Percentiles rank a stretch among this genome's conserved stretches.
phyloP scores from a whole-genome alignment of 1,140 invertebrate genomes.

The Zaprionus taronus region DNA sequence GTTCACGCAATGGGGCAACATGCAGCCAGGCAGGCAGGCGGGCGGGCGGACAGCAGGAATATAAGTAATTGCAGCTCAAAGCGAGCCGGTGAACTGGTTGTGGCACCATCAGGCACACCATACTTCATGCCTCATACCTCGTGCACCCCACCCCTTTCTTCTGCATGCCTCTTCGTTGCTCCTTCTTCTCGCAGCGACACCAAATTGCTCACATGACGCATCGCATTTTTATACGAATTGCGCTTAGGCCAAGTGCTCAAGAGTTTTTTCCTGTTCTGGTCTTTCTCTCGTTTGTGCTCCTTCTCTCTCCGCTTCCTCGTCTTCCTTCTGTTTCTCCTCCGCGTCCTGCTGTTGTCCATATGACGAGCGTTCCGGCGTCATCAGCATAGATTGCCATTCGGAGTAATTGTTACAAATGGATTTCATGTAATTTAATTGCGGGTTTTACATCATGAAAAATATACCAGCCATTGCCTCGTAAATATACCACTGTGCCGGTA shows the following conservation, averaged over 20 bases:
- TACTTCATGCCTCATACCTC: constrained; percentile 11
- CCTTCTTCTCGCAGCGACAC: constrained; percentile 43
- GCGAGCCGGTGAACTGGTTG: constrained; percentile 79
- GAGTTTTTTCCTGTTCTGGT: constrained; percentile 11
- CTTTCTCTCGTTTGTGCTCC: background rate
- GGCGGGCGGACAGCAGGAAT: constrained; percentile 45
- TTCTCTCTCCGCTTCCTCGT: constrained; percentile 1
- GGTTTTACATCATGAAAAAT: constrained; percentile 80
- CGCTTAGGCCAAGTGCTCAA: constrained; percentile 33
- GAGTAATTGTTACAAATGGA: constrained; percentile 82
- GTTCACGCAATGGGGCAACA: constrained; percentile 20
- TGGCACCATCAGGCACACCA: constrained; percentile 63
- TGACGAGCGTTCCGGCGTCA: constrained; percentile 72
- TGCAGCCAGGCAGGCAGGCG: background rate
- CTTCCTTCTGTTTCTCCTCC: constrained; percentile 21
- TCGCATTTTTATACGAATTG: constrained; percentile 78
- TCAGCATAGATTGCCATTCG: constrained; percentile 81
- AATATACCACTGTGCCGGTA: background rate
- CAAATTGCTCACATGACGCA: constrained; percentile 82
- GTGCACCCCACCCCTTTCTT: constrained; percentile 11
- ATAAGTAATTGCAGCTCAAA: constrained; percentile 81
- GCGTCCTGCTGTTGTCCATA: constrained; percentile 45
- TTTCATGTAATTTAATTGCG: constrained; percentile 81
- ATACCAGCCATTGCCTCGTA: constrained; percentile 49
- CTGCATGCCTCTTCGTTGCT: background rate